phyloP scores from a whole-genome alignment of 2,888 invertebrate genomes.

The Scaptomyza flava region DNA sequence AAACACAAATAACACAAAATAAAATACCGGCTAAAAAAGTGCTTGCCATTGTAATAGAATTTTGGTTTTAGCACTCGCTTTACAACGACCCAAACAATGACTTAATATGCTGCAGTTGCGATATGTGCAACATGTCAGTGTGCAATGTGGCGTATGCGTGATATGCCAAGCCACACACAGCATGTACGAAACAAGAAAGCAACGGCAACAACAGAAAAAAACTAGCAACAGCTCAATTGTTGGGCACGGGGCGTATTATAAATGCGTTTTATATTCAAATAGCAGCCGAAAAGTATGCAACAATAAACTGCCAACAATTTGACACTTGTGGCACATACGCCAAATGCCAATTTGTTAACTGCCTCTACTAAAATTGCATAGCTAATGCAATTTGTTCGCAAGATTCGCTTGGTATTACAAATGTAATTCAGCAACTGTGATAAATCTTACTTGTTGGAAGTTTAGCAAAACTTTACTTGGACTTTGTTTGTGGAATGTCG shows the following conservation, averaged over 20 bases:
- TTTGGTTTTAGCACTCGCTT: constrained; percentile 61
- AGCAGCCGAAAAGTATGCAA: constrained; percentile 71
- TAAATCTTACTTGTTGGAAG: constrained; percentile 19
- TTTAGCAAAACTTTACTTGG: constrained; percentile 9
- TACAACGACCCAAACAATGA: constrained; percentile 40
- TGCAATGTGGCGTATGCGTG: constrained; percentile 62
- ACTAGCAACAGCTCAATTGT: constrained; percentile 55
- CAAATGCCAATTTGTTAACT: constrained; percentile 14
- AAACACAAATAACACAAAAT: constrained; percentile 2
- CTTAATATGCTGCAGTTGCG: constrained; percentile 61
- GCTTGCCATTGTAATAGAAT: constrained; percentile 63
- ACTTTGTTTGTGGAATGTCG: neutral
- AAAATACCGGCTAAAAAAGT: neutral
- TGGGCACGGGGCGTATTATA: constrained; percentile 53
- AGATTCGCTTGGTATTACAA: constrained; percentile 23
- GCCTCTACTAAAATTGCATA: constrained; percentile 43
- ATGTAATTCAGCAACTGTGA: constrained; percentile 23
- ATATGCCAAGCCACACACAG: constrained; percentile 33
- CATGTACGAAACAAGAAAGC: constrained; percentile 5
- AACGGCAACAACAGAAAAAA: neutral
- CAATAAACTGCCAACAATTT: constrained; percentile 36
- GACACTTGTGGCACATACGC: constrained; percentile 61
- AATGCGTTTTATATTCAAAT: constrained; percentile 61
- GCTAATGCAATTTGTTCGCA: constrained; percentile 28
- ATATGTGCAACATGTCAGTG: constrained; percentile 35